A percentile compares a stretch with the other conserved stretches of the same genome.
These are phyloP conservation scores for Tigriopus japonicus DNA, from an alignment of 1,140 invertebrate genomes.

Conservation along the genomic window DNA sequence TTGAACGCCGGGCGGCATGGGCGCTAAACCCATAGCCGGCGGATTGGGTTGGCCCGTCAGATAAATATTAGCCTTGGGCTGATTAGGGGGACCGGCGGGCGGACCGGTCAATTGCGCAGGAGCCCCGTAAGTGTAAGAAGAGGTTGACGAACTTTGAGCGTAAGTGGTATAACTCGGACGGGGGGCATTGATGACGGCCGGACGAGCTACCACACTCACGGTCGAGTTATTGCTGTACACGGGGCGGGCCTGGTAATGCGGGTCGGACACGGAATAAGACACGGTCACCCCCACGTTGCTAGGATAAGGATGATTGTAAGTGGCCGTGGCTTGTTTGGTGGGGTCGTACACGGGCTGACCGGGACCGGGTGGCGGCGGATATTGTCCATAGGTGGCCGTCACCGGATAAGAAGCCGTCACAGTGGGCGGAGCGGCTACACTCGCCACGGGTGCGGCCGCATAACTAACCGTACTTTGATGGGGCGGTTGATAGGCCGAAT, in stretches of 20 bases:
- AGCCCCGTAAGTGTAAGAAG: neutral
- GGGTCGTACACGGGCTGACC: neutral
- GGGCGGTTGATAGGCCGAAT: slow-evolving; percentile 4
- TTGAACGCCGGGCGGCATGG: neutral
- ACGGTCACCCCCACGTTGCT: neutral
- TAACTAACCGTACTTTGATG: neutral
- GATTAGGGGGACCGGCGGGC: neutral
- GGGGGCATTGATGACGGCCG: neutral
- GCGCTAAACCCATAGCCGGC: neutral
- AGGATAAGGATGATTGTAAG: neutral
- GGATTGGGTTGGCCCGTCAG: neutral
- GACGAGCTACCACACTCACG: neutral
- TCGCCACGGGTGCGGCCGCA: neutral
- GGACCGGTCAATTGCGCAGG: neutral
- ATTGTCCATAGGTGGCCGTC: neutral
- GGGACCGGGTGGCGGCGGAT: neutral
- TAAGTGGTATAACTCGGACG: neutral
- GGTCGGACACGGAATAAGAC: neutral
- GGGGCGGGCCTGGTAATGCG: slow-evolving; percentile 8
- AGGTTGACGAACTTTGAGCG: neutral
- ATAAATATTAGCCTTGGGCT: neutral
- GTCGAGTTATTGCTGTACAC: neutral
- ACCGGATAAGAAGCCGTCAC: neutral
- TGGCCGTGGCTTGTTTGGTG: neutral
- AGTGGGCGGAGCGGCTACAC: neutral